phyloP scores from a whole-genome alignment of 2,797 vertebrate genomes.

The Lutra lutra region DNA sequence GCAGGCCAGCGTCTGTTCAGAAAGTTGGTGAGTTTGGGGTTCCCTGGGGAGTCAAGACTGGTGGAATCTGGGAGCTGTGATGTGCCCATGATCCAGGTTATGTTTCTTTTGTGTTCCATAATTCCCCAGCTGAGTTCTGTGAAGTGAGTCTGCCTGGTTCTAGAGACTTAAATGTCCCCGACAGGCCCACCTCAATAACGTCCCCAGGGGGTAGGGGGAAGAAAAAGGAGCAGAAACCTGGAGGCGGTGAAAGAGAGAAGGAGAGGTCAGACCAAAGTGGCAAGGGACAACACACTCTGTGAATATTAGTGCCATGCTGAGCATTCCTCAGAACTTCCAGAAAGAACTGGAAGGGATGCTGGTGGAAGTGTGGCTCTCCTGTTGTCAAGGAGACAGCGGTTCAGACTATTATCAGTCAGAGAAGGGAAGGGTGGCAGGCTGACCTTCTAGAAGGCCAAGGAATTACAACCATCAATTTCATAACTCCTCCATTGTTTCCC shows the following conservation, averaged over 20 bases:
- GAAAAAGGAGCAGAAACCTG: background rate
- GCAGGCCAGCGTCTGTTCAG: background rate
- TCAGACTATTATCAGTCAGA: background rate
- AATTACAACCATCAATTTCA: background rate
- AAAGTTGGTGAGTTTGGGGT: background rate
- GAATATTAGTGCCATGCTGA: rapidly evolving
- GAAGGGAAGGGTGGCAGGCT: background rate
- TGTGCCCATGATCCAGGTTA: too few species aligned
- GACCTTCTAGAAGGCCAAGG: background rate
- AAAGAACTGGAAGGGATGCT: background rate
- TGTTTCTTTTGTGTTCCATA: background rate
- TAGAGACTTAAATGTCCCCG: background rate
- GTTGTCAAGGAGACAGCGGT: background rate
- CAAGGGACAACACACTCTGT: background rate
- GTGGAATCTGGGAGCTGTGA: background rate
- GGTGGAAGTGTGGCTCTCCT: background rate
- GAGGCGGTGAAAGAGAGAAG: background rate
- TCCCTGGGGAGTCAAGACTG: background rate
- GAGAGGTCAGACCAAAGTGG: background rate
- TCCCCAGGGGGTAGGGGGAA: rapidly evolving
- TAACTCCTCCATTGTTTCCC: background rate
- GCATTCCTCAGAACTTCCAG: background rate
- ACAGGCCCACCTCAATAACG: background rate
- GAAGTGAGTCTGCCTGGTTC: background rate
- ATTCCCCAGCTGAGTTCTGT: background rate